Conservation (phyloP, 2,113 vertebrate species). For the Prolemur simus region DNA sequence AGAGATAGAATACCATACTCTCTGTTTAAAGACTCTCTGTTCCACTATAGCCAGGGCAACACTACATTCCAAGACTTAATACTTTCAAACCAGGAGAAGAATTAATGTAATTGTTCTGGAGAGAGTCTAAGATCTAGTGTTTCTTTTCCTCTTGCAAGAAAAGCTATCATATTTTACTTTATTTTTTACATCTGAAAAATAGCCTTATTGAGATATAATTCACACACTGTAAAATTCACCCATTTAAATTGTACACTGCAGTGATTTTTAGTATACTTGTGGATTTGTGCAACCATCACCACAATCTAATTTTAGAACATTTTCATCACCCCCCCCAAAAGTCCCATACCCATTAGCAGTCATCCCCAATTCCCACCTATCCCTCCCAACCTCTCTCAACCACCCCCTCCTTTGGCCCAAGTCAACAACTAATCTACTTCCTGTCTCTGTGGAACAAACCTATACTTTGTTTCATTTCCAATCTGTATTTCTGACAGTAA, state of each 20-base stretch:
- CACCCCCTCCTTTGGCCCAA: background rate
- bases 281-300: background rate
- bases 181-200: background rate
- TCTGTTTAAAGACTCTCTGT: background rate
- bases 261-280: background rate
- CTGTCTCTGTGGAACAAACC: background rate
- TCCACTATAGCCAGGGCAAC: background rate
- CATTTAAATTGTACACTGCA: background rate
- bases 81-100: background rate
- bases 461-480: background rate
- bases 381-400: background rate
- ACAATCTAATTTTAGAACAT: background rate
- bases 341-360: background rate
- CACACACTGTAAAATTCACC: background rate
- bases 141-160: conserved; percentile 13
- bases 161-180: background rate
- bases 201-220: background rate
- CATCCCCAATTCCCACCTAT: background rate
- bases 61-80: background rate
- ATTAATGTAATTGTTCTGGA: background rate
- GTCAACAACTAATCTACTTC: background rate
- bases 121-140: background rate
- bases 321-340: background rate
- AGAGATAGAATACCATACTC: background rate
- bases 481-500: background rate